Evolutionary conservation across 2,888 invertebrate genomes (phyloP).

Genomic region (Eilema depressum): DNA sequence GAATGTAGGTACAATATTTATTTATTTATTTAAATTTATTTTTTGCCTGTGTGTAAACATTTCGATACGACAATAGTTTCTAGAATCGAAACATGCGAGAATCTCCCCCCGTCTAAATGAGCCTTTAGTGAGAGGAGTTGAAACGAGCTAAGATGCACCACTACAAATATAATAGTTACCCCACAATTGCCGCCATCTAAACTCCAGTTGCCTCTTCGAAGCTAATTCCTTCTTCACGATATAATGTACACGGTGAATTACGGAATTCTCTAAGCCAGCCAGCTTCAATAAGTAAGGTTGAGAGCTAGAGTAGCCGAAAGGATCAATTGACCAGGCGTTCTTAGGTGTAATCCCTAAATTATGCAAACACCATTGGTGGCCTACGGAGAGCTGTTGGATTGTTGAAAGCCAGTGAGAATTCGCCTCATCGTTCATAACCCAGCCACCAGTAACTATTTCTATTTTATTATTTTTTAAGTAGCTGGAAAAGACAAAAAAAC

Average conservation of each 20-base stretch:
- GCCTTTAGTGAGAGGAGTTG: too few relatives aligned
- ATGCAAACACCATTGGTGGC: conserved; percentile 96
- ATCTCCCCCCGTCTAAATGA: too few relatives aligned
- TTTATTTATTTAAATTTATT: too few relatives aligned
- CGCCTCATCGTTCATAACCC: conserved; percentile 99
- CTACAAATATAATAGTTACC: conserved; percentile 82
- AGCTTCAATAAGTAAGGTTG: conserved; percentile 94
- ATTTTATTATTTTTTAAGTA: conserved; percentile 94
- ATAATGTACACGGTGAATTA: conserved; percentile 97
- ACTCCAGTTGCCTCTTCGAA: conserved; percentile 93
- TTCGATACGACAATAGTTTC: too few relatives aligned
- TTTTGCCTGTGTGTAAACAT: too few relatives aligned
- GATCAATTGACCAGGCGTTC: conserved; percentile 97
- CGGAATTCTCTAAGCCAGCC: conserved; percentile 93
- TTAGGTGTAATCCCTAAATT: conserved; percentile 93
- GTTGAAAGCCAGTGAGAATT: conserved; percentile 97
- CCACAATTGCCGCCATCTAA: conserved; percentile 98
- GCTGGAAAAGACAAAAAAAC: conserved; percentile 74
- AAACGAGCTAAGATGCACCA: neutral
- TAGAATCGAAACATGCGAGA: too few relatives aligned
- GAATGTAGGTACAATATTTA: too few relatives aligned
- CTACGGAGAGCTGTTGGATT: conserved; percentile 96
- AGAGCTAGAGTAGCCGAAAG: conserved; percentile 96
- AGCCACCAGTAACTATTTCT: conserved; percentile 99
- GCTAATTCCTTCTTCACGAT: conserved; percentile 97